Evolutionary conservation across 2,113 vertebrate genomes (phyloP), one percentile per base, ranked within the genome.

Genomic region (Archocentrus centrarchus): DNA sequence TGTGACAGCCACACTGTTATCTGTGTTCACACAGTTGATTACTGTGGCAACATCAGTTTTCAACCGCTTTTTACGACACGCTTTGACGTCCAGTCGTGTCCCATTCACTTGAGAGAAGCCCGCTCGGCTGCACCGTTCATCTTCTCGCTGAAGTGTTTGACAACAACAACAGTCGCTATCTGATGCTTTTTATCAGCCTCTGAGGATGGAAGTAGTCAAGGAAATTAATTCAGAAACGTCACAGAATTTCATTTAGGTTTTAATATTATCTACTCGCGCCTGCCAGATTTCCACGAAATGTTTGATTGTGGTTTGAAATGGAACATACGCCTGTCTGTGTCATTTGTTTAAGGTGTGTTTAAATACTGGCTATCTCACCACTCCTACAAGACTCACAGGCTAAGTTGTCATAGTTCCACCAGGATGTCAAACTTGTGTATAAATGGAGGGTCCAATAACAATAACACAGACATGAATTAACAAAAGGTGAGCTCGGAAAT

Each of bases 271-370:
- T 22, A 24, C 30, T 24, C 13, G 37, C 10, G 44, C 22, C 15
- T 6, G 11, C 2, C 27, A 77, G 1, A 60, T 22, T 39, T 41
- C 53, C 79, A 55, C 5, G 5, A 15, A 11, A n/a, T 89, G 73
- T 86, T 90, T 88, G 68, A 24, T n/a, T n/a, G 47, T 17, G 35
- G 32, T 22, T 53, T 50, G 27, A 60, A 14, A 50, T 24, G 30
- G 59, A 85, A 79, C 53, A 11, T n/a, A 75, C 39, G 15, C 37
- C 30, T 32, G 61, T 37, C 55, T 66, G 50, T 75, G 64, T 63
- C 58, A 89, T 94, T 95, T 92, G 92, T 94, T 89, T 39, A 95
- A 93, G 94, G 94, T 94, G 93, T 95, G 90, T 91, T 93, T 93
- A 94, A 94, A 94, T 87, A 95, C 9, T 35, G 60, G 24, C 27